phyloP scores from a whole-genome alignment of 2,888 invertebrate species.

The Epinotia nisella region DNA sequence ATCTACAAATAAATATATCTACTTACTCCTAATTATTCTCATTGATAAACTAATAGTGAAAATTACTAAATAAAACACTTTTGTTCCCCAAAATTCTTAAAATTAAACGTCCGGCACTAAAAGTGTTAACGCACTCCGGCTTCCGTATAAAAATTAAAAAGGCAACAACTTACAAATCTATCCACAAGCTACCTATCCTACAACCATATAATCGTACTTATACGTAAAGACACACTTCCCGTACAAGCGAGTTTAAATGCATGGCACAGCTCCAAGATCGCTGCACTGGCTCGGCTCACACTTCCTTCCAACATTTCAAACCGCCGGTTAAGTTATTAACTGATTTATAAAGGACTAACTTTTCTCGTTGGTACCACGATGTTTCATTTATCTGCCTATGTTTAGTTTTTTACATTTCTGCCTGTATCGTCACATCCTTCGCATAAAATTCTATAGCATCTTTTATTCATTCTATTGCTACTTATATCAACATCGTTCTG shows the following conservation, averaged over 20 bases:
- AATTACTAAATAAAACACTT: too few relatives aligned
- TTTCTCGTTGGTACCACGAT: neutral
- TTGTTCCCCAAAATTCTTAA: neutral
- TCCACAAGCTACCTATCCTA: conserved; percentile 21
- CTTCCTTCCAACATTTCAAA: conserved; percentile 28
- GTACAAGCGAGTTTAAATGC: conserved; percentile 43
- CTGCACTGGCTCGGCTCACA: conserved; percentile 9
- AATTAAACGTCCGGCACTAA: neutral
- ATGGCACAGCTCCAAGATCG: conserved; percentile 44
- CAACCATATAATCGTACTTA: conserved; percentile 36
- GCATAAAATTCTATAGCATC: neutral
- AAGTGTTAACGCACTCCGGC: neutral
- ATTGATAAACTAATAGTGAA: too few relatives aligned
- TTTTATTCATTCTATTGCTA: neutral
- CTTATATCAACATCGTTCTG: neutral
- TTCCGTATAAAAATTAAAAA: conserved; percentile 6
- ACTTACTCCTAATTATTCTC: too few relatives aligned
- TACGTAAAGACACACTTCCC: conserved; percentile 38
- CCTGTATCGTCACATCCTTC: neutral
- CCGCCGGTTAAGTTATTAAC: conserved; percentile 19
- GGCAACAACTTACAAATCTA: conserved; percentile 29
- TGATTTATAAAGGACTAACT: conserved; percentile 6
- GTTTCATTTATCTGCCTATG: neutral
- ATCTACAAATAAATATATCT: too few relatives aligned
- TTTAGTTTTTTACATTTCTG: neutral